Percentiles rank a stretch among this genome's conserved stretches.
Conservation (phyloP, 2,888 invertebrate genomes). For the Adelognathus sp. region DNA sequence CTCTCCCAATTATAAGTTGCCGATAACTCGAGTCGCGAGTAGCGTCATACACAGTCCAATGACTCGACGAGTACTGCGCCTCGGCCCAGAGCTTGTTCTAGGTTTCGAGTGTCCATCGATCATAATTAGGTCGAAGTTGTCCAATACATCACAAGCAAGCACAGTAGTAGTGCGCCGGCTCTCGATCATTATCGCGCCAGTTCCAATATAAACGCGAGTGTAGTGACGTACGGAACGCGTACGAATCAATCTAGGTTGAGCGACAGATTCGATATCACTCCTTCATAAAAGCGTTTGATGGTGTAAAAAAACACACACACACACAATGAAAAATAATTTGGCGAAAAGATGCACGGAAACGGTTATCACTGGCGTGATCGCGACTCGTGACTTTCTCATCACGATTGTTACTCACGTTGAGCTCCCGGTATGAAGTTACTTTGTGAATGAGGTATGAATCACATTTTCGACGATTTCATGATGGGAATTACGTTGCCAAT, state of each 20-base stretch:
- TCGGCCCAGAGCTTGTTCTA: constrained; percentile 10
- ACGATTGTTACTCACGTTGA: too few species aligned
- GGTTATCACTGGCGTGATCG: too few species aligned
- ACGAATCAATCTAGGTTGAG: background rate
- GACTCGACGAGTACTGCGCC: constrained; percentile 17
- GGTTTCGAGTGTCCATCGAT: constrained; percentile 51
- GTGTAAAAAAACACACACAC: too few species aligned
- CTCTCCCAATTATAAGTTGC: constrained; percentile 52
- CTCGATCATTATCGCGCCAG: constrained; percentile 42
- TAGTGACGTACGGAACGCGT: background rate
- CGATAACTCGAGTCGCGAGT: constrained; percentile 44
- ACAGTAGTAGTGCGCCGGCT: constrained; percentile 19
- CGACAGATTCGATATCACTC: background rate
- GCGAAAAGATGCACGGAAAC: too few species aligned
- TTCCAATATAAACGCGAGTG: constrained; percentile 29
- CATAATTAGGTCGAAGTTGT: constrained; percentile 50
- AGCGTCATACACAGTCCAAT: constrained; percentile 42
- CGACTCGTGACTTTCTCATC: too few species aligned
- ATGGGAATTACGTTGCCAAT: too few species aligned
- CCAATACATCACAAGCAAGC: background rate
- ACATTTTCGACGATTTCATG: too few species aligned
- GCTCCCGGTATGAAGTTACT: too few species aligned
- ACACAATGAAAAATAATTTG: too few species aligned
- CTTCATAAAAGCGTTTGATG: background rate
- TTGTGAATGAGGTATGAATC: too few species aligned